Evolutionary conservation across 1,140 invertebrate genomes (phyloP).

Genomic region (Drosophila fuyamai): DNA sequence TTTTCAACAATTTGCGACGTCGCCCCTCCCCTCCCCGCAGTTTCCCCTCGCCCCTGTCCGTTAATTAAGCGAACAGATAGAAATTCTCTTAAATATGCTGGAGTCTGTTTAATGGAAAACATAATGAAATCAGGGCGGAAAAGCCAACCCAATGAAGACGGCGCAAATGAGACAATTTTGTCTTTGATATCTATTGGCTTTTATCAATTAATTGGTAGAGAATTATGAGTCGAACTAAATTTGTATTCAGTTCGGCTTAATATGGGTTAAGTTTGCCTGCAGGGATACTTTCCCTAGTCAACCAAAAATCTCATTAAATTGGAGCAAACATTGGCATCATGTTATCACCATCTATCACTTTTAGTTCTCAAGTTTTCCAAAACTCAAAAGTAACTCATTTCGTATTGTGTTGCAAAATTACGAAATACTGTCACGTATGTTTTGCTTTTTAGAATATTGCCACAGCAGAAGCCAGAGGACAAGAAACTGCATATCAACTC

Average conservation of each 20-base stretch:
- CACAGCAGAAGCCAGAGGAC: constrained; percentile 35
- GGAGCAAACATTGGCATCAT: constrained; percentile 35
- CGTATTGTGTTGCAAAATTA: constrained; percentile 56
- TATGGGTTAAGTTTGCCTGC: not conserved
- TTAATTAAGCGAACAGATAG: constrained; percentile 74
- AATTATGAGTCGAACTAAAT: constrained; percentile 17
- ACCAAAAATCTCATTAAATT: constrained; percentile 59
- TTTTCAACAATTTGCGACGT: constrained; percentile 71
- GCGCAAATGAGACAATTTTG: constrained; percentile 32
- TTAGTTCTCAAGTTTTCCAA: not conserved
- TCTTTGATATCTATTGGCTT: constrained; percentile 34
- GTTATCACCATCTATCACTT: not conserved
- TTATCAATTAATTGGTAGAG: constrained; percentile 32
- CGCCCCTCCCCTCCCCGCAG: constrained; percentile 1
- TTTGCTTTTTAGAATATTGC: constrained; percentile 79
- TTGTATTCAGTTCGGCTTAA: constrained; percentile 4
- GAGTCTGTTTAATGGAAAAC: constrained; percentile 62
- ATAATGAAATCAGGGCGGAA: constrained; percentile 65
- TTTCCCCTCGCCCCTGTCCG: constrained; percentile 8
- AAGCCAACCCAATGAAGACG: constrained; percentile 21
- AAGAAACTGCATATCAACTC: constrained; percentile 73
- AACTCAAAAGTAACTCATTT: constrained; percentile 65
- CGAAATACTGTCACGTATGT: constrained; percentile 80
- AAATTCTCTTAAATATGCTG: constrained; percentile 69
- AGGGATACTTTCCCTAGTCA: not conserved